Percentiles rank a stretch among this genome's conserved stretches.
phyloP scores from a whole-genome alignment of 2,888 invertebrate genomes.

The Agonopterix alstromeriana region DNA sequence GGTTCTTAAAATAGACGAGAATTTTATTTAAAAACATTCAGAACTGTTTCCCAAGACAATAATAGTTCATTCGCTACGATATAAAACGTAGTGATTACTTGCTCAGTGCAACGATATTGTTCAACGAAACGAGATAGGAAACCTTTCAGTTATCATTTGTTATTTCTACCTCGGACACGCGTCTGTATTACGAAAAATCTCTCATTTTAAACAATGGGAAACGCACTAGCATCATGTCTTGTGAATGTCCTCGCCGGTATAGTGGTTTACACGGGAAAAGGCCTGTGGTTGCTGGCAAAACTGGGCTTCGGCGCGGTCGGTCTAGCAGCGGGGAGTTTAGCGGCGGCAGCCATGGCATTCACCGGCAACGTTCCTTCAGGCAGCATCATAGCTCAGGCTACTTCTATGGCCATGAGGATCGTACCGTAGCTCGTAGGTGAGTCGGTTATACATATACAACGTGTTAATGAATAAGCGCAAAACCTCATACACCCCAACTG shows the following conservation, averaged over 20 bases:
- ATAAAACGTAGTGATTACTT: too few relatives aligned
- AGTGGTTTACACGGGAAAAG: constrained; percentile 23
- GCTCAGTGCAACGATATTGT: too few relatives aligned
- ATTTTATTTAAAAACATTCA: too few relatives aligned
- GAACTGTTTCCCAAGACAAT: too few relatives aligned
- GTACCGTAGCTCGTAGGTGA: background rate
- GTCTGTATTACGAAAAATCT: too few relatives aligned
- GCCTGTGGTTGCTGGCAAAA: constrained; percentile 19
- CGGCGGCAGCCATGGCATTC: constrained; percentile 22
- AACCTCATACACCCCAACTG: too few relatives aligned
- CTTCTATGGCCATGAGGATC: constrained; percentile 12
- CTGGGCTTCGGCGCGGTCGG: constrained; percentile 21
- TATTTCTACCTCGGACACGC: too few relatives aligned
- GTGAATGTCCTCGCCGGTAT: constrained; percentile 18
- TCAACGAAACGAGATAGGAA: too few relatives aligned
- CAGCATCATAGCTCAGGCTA: constrained; percentile 21
- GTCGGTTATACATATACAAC: background rate
- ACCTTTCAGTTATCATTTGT: too few relatives aligned
- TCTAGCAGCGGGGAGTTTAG: constrained; percentile 22
- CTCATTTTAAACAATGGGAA: constrained; percentile 4
- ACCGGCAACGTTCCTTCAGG: constrained; percentile 21
- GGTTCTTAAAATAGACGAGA: too few relatives aligned
- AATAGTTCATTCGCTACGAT: too few relatives aligned
- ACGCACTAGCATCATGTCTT: constrained; percentile 11
- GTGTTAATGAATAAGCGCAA: too few relatives aligned